Conservation (phyloP, 2,888 invertebrate species). For the Hypercompe scribonia region DNA sequence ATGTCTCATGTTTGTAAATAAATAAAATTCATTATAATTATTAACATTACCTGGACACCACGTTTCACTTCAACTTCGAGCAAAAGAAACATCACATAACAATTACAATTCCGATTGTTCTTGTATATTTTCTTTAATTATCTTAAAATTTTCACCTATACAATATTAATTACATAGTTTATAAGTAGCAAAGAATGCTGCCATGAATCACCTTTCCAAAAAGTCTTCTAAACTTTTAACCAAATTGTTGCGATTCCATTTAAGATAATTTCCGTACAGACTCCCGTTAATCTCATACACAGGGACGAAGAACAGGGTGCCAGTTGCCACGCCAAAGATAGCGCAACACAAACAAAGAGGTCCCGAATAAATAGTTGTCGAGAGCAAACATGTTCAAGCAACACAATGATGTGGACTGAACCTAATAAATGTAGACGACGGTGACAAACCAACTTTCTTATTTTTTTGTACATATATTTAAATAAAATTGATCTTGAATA, state of each 20-base stretch:
- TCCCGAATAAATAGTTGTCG: conserved; percentile 44
- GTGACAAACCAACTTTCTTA: conserved; percentile 3
- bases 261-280: conserved; percentile 41
- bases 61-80: too few species aligned
- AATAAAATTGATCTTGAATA: neutral
- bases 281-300: conserved; percentile 36
- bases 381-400: conserved; percentile 42
- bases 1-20: too few species aligned
- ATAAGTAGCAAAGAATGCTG: neutral
- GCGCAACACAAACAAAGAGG: conserved; percentile 43
- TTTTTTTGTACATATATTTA: neutral
- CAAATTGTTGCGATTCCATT: conserved; percentile 14
- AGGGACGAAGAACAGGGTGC: conserved; percentile 30
- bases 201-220: neutral
- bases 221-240: conserved; percentile 1
- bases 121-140: too few species aligned
- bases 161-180: too few species aligned
- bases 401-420: conserved; percentile 39
- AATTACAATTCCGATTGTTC: too few species aligned
- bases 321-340: conserved; percentile 41
- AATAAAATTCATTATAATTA: too few species aligned
- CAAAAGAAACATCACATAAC: too few species aligned
- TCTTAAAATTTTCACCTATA: too few species aligned
- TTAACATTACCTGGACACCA: too few species aligned
- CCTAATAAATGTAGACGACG: conserved; percentile 17